Base-by-base conservation (phyloP, 2,888 invertebrate genomes). In the Tetrapedia diversipes region DNA sequence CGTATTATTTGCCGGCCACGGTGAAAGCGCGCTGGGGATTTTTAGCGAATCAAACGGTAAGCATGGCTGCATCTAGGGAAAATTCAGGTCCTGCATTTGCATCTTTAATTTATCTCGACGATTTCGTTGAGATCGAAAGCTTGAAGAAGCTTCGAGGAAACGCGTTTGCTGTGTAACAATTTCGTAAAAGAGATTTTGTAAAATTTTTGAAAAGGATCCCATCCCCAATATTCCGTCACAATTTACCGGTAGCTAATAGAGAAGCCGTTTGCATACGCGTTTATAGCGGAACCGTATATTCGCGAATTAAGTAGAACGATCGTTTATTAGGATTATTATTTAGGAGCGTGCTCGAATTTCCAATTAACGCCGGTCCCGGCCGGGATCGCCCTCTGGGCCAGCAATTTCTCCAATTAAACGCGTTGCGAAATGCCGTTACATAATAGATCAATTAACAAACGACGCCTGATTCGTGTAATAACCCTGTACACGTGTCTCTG, bases 361-460 rank as follows among this genome's bases (percentile, higher is more conserved):
- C 47, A 70, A 65, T 70, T 65, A 70, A 47, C 65, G 11, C 10
- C 14, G 14, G 19, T 53, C 64, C 67, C 45, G 2, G 4, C 14
- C 16, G 45, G 54, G 37, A 63, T 63, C 24, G 14, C 45, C 39
- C 39, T 54, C 24, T 39, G 70, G 16, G 64, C 1, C 54, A 4
- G 22, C 39, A 47, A 70, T 64, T 69, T 27, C 56, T 56, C 56
- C 65, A 63, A 65, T 56, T 56, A 65, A 65, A 22, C 34, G 47
- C 56, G 64, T 64, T 47, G 39, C 54, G 70, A 64, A 65, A 41
- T 65, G 56, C 19, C 51, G 47, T 70, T 70, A 32, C 64, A 70
- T 70, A 70, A 70, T 70, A 41, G 65, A 65, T 70, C 70, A 24
- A 56, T 70, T 70, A 70, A 39, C 56, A 47, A 56, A 65, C 32